phyloP scores from a whole-genome alignment of 53 echinoderm and acorn worm species.

The Henricia sp. region DNA sequence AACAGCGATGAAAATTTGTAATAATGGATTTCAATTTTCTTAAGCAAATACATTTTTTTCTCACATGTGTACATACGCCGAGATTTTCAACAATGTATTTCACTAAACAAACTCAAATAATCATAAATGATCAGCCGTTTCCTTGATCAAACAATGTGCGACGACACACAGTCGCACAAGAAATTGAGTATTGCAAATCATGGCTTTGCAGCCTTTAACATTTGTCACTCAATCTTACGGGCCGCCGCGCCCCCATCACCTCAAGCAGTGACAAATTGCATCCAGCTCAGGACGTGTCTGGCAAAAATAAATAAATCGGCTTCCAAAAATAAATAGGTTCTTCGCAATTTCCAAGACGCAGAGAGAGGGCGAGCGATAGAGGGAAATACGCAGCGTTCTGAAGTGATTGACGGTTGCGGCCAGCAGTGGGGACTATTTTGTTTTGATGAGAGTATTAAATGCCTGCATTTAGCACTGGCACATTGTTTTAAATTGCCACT shows the following conservation, averaged over 20 bases:
- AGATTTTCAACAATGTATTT: neutral
- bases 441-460: slow-evolving; percentile 4
- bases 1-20: no score
- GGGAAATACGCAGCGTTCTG: no score
- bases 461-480: neutral
- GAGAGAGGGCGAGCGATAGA: no score
- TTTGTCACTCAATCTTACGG: slow-evolving; percentile 5
- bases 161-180: neutral
- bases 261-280: slow-evolving; percentile 39
- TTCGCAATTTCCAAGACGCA: slow-evolving; percentile 23
- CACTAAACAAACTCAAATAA: neutral
- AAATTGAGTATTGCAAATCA: slow-evolving; percentile 12
- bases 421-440: neutral
- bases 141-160: neutral
- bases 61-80: neutral
- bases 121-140: neutral
- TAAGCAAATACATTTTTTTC: no score
- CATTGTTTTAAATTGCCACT: neutral
- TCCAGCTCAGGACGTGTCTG: slow-evolving; percentile 36
- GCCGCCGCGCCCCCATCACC: neutral
- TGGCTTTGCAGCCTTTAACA: neutral
- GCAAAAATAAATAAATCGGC: slow-evolving; percentile 48
- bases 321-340: slow-evolving; percentile 52
- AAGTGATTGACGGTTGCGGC: neutral
- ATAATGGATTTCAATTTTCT: no score